Conservation (phyloP, 2,797 vertebrate genomes). For the Parauchenoglanis punctatus region DNA sequence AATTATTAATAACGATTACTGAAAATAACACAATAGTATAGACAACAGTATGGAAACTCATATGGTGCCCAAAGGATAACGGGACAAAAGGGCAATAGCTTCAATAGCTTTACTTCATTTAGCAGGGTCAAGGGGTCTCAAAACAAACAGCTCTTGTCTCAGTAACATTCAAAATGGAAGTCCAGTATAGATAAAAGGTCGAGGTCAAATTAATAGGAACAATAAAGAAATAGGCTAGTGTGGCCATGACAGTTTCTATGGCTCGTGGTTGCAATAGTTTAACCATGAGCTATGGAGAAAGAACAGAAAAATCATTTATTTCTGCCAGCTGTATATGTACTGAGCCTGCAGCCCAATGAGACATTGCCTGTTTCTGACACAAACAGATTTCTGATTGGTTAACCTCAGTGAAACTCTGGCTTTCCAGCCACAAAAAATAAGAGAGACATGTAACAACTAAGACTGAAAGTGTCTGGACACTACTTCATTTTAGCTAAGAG, state of each 20-base stretch:
- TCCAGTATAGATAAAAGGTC: slow-evolving; percentile 47
- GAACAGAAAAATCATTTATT: background rate
- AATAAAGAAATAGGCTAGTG: background rate
- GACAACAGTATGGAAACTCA: background rate
- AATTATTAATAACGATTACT: background rate
- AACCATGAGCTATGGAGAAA: slow-evolving; percentile 13
- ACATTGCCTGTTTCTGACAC: background rate
- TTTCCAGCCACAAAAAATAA: background rate
- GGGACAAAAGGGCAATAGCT: background rate
- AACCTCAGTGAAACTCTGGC: background rate
- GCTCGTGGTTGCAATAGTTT: background rate
- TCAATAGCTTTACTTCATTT: slow-evolving; percentile 14
- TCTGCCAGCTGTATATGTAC: background rate
- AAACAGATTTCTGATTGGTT: background rate
- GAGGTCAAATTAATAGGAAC: slow-evolving; percentile 36
- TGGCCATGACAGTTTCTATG: background rate
- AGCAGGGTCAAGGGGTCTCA: slow-evolving; percentile 14
- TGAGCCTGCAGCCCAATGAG: background rate
- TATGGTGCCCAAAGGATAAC: background rate
- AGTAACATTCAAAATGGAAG: background rate
- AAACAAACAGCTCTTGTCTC: background rate
- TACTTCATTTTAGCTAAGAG: background rate
- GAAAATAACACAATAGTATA: background rate
- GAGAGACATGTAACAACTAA: background rate
- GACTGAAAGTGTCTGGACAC: background rate